phyloP scores from a whole-genome alignment of 2,113 vertebrate species.

The Tetrao urogallus region DNA sequence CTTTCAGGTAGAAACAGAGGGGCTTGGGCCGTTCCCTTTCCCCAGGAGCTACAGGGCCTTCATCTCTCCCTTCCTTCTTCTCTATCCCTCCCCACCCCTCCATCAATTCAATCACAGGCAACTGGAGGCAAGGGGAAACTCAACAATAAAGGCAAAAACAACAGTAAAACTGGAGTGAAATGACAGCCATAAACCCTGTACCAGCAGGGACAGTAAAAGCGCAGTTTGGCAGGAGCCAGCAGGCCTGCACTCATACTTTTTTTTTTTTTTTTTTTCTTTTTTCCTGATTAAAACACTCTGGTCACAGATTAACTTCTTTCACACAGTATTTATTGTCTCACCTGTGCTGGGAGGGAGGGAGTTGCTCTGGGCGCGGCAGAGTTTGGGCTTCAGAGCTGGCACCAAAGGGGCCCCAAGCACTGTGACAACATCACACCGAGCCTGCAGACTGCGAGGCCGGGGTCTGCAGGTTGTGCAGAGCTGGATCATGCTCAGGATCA shows the following conservation, averaged over 20 bases:
- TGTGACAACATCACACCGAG: neutral
- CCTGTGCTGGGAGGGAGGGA: neutral
- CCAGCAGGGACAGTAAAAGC: conserved; percentile 39
- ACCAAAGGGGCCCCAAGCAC: neutral
- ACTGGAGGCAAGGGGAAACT: conserved; percentile 50
- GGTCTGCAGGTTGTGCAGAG: neutral
- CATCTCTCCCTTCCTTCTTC: neutral
- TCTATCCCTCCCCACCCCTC: neutral
- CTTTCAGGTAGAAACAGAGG: neutral
- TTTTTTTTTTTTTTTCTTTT: neutral
- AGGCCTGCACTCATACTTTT: neutral
- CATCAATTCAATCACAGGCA: neutral
- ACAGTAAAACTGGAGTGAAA: conserved; percentile 57
- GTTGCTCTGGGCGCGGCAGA: neutral
- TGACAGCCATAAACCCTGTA: conserved; percentile 57
- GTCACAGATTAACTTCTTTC: conserved; percentile 39
- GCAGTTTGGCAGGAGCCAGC: conserved; percentile 44
- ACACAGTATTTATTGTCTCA: neutral
- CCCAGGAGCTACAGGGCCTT: neutral
- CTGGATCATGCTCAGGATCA: neutral
- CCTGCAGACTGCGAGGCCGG: neutral
- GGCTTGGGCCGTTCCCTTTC: neutral
- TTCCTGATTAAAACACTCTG: conserved; percentile 27
- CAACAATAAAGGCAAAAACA: conserved; percentile 31
- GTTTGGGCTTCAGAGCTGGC: accelerated